Base-by-base conservation (phyloP, 2,113 vertebrate species). In the Mesoclemmys tuberculata region DNA sequence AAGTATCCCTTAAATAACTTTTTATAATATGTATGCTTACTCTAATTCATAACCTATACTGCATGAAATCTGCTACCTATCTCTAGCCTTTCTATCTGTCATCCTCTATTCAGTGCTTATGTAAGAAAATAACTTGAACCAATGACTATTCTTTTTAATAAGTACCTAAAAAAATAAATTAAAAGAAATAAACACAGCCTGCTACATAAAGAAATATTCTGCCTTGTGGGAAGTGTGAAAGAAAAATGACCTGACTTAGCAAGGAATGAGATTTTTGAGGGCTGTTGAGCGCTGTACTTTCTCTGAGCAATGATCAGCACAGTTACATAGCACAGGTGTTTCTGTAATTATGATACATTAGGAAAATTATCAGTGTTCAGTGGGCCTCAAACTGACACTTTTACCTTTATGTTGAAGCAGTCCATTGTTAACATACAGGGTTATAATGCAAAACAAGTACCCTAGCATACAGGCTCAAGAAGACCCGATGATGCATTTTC, bases 271-370 rank as follows among this genome's bases (percentile, higher is more conserved):
- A 11, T 80, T 58, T 96, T 82, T 75, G 85, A 92, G 78, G 3
- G 12, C 82, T 96, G 85, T 0, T 91, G 93, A 96, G 77, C 74
- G 61, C 13, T 82, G 19, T 84, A 56, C 49, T 6, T 85, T 92
- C 87, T 95, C 58, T 86, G 93, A 92, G 90, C 46, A 51, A 21
- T 74, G 96, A 82, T 79, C 82, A 96, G 80, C 79, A 94, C 89
- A 91, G 94, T 91, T 86, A 88, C 95, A 93, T 88, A 95, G 71
- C 92, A 89, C 97, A 97, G 90, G 95, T 97, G 96, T 94, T 94
- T 80, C 26, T 38, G 64, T 93, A 96, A 93, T 89, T 94, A 87
- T 94, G 88, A 94, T 94, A 58, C 80, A 93, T 96, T 92, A 89
- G 18, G 6, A 91, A 96, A 95, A 97, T 90, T 87, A 97, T 46